phyloP scores from a whole-genome alignment of 2,113 vertebrate species.

The Scomber japonicus region DNA sequence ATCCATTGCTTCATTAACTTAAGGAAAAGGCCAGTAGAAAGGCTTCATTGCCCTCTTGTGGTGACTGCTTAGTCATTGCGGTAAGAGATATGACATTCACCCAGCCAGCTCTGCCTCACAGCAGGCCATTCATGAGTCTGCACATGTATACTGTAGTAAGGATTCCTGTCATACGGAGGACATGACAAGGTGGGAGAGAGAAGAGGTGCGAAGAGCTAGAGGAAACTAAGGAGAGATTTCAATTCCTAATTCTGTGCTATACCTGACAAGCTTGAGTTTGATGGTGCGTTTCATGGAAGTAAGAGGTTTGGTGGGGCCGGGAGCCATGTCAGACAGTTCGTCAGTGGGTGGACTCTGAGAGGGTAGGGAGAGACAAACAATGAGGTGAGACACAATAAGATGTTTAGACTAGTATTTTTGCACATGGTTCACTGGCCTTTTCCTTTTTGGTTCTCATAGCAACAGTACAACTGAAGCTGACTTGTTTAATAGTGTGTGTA shows the following conservation, averaged over 20 bases:
- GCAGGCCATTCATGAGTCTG: background rate
- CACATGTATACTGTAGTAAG: background rate
- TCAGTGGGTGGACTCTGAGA: constrained; percentile 82
- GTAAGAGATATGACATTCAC: constrained; percentile 1
- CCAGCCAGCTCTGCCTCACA: background rate
- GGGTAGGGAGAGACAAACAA: constrained; percentile 1
- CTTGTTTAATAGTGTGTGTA: background rate
- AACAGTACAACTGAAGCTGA: background rate
- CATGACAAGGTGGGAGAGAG: background rate
- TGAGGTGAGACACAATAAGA: background rate
- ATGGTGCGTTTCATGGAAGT: constrained; percentile 89
- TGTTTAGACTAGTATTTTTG: background rate
- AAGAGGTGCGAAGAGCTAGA: background rate
- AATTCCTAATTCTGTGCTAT: constrained; percentile 48
- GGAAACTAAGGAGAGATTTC: background rate
- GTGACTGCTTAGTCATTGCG: constrained; percentile 19
- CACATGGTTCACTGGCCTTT: too few species aligned
- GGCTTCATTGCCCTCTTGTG: constrained; percentile 81
- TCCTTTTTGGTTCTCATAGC: background rate
- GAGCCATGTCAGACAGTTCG: constrained; percentile 84
- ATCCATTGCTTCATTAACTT: background rate
- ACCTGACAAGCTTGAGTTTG: constrained; percentile 89
- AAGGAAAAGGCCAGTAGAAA: constrained; percentile 64
- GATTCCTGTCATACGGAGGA: background rate
- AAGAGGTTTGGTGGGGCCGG: constrained; percentile 86